phyloP scores from a whole-genome alignment of 92 coral and sea anemone genomes.

The Parazoanthus darwini region DNA sequence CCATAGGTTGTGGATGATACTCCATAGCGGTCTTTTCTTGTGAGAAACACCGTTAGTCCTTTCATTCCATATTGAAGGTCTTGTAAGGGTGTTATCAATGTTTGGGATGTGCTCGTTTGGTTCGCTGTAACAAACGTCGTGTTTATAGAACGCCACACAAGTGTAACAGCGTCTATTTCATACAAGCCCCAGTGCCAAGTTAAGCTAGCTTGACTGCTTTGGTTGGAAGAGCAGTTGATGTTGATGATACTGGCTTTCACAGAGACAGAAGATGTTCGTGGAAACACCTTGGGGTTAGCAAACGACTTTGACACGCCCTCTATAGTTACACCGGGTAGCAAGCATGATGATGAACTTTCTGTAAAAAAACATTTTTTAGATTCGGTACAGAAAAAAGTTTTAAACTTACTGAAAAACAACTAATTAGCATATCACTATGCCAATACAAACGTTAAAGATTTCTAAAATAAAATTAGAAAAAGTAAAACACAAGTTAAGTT shows the following conservation, averaged over 20 bases:
- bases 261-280: background rate
- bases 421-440: background rate
- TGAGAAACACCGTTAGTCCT: background rate
- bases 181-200: slow-evolving; percentile 8
- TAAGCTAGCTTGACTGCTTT: background rate
- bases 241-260: background rate
- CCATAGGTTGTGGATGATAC: background rate
- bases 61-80: background rate
- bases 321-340: background rate
- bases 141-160: background rate
- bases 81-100: background rate
- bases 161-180: background rate
- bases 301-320: slow-evolving; percentile 5
- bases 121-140: background rate
- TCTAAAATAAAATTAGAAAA: no score
- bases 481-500: no score
- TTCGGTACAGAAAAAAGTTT: background rate
- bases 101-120: slow-evolving; percentile 1
- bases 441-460: no score
- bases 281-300: background rate
- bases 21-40: background rate
- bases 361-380: background rate
- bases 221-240: slow-evolving; percentile 1
- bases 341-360: slow-evolving; percentile 23
- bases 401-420: background rate